These are phyloP conservation scores for Mastacembelus armatus DNA, from an alignment of 2,797 vertebrate genomes.

Conservation along the genomic window DNA sequence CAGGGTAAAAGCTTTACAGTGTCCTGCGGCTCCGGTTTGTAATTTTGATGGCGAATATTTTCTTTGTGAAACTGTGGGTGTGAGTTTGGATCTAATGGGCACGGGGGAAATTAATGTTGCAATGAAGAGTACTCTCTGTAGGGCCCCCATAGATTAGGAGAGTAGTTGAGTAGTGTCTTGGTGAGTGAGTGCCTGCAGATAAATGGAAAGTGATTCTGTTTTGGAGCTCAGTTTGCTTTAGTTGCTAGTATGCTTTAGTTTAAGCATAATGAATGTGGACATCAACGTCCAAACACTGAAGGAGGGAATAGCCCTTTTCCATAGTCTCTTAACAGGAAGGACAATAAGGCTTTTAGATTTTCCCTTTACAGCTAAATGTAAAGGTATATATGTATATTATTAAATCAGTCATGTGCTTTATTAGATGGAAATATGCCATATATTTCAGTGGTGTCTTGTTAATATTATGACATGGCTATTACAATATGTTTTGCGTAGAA, in stretches of 20 bases:
- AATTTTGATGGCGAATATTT: conserved; percentile 49
- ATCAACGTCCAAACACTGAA: conserved; percentile 73
- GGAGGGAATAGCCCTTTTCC: conserved; percentile 58
- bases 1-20: conserved; percentile 61
- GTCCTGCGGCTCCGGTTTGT: conserved; percentile 48
- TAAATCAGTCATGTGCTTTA: conserved; percentile 6
- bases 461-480: conserved; percentile 10
- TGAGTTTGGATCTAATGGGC: conserved; percentile 70
- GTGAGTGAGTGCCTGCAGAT: conserved; percentile 61
- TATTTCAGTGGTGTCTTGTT: conserved; percentile 1
- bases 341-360: conserved; percentile 51
- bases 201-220: conserved; percentile 66
- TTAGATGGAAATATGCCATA: conserved; percentile 6
- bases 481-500: conserved; percentile 12
- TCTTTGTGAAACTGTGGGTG: conserved; percentile 55
- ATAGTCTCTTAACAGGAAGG: conserved; percentile 55
- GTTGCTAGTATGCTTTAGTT: too few relatives aligned
- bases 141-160: conserved; percentile 62
- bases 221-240: conserved; percentile 49
- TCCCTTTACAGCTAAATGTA: conserved; percentile 12
- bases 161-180: conserved; percentile 57
- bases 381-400: conserved; percentile 22
- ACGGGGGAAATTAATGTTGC: conserved; percentile 72
- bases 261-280: conserved; percentile 77
- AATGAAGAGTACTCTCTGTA: conserved; percentile 70